Percentiles rank a stretch among this genome's conserved stretches.
Conservation (phyloP, 2,888 invertebrate genomes). For the Allacma fusca region DNA sequence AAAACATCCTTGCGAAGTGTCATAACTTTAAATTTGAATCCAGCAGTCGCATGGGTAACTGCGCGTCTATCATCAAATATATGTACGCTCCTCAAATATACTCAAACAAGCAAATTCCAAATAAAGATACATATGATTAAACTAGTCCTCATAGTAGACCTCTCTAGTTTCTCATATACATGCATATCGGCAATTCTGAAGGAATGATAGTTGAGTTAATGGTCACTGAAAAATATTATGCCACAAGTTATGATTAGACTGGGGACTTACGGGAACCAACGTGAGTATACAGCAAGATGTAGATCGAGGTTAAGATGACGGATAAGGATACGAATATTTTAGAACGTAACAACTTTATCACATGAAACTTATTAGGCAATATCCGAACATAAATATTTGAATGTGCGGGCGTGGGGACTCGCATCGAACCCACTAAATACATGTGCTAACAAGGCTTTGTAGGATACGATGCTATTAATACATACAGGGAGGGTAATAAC, state of each 20-base stretch:
- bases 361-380: slow-evolving; percentile 18
- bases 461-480: no score
- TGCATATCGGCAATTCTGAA: no score
- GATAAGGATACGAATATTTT: slow-evolving; percentile 16
- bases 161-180: no score
- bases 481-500: no score
- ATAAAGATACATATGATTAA: no score
- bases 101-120: no score
- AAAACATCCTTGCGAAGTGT: slow-evolving; percentile 1
- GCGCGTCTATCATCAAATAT: no score
- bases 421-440: background rate
- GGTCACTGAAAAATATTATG: slow-evolving; percentile 20
- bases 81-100: no score
- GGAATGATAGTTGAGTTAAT: background rate
- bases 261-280: background rate
- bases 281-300: background rate
- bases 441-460: no score
- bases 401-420: background rate
- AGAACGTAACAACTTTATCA: slow-evolving; percentile 7
- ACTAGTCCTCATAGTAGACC: no score
- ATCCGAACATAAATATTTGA: slow-evolving; percentile 8
- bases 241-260: slow-evolving; percentile 18
- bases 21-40: slow-evolving; percentile 20
- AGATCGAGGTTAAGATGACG: background rate
- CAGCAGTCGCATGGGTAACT: background rate